Evolutionary conservation across 2,113 vertebrate genomes (phyloP), one percentile per base, ranked within the genome.

Genomic region (Oncorhynchus masou): DNA sequence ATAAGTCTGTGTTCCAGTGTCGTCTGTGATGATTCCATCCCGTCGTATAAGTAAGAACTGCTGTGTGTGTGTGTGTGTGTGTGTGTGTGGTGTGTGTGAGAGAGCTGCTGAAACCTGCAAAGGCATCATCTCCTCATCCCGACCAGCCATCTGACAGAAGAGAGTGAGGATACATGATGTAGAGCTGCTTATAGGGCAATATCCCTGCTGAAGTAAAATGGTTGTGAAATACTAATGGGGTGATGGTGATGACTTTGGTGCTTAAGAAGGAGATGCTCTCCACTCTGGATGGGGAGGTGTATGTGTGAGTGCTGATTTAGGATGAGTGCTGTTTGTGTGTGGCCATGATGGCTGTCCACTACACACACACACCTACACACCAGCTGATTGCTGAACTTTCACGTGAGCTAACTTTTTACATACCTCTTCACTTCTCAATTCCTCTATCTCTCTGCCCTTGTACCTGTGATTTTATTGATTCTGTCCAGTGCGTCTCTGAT

Each of bases 121-220:
- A 39, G 39, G 39, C 39, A 9, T 9, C 8, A 39, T 22, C 6
- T 64, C 16, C 9, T n/a, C 5, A 24, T 2, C 5, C 20, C 2
- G 20, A n/a, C 60, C 20, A n/a, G n/a, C 20, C 60, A 64, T n/a
- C 60, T 15, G 60, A 54, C 49, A 45, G 8, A 45, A 8, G 7
- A 45, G 39, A 45, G 2, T 45, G 60, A 64, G n/a, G 24, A n/a
- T 64, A n/a, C 60, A 64, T 67, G 65, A 67, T 67, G 65, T 27
- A 19, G 60, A 64, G 60, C 7, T 84, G 71, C 84, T 84, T 79
- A 81, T 67, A 22, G 70, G 76, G 76, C 85, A 80, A 64, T 57
- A 16, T 66, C 25, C 68, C 73, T 70, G 48, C 24, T 19, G 68
- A 9, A 45, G 7, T 45, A 45, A 45, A 45, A 45, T 8, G 39